A percentile compares a stretch with the other conserved stretches of the same genome.
These are phyloP conservation scores for Malthinus seriepunctatus DNA, from an alignment of 2,888 invertebrate species.

Conservation along the genomic window DNA sequence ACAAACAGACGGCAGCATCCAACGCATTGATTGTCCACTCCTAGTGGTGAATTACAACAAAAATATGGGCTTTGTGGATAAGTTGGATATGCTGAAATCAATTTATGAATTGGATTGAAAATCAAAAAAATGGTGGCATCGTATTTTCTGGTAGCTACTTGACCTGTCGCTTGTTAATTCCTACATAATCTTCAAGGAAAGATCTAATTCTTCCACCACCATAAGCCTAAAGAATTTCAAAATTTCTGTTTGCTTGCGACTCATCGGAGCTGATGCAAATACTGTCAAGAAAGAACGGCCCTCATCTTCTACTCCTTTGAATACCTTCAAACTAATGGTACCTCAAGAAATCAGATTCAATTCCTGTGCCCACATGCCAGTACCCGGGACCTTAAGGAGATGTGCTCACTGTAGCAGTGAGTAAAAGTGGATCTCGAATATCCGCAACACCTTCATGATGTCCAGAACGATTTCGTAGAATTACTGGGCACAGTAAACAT, in stretches of 20 bases:
- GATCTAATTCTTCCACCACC: neutral
- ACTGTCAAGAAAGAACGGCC: neutral
- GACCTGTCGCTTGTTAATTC: neutral
- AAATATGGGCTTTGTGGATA: slow-evolving; percentile 34
- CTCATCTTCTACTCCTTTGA: no score
- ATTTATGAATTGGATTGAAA: slow-evolving; percentile 22
- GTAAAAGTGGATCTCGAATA: no score
- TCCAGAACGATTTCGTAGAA: no score
- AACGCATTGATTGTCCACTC: neutral
- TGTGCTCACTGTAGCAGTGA: neutral
- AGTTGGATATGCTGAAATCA: slow-evolving; percentile 30
- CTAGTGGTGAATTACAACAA: slow-evolving; percentile 25
- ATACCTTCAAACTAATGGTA: no score
- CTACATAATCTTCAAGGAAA: neutral
- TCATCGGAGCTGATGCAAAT: neutral
- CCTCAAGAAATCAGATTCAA: neutral
- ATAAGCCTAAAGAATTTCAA: slow-evolving; percentile 1
- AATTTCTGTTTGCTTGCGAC: neutral
- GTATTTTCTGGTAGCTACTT: slow-evolving; percentile 23
- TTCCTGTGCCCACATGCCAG: neutral
- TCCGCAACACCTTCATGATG: no score
- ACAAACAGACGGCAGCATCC: neutral
- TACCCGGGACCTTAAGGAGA: neutral
- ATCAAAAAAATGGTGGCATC: slow-evolving; percentile 31
- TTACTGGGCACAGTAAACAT: no score